Base-by-base conservation (phyloP, 2,113 vertebrate genomes). In the Edolisoma coerulescens region DNA sequence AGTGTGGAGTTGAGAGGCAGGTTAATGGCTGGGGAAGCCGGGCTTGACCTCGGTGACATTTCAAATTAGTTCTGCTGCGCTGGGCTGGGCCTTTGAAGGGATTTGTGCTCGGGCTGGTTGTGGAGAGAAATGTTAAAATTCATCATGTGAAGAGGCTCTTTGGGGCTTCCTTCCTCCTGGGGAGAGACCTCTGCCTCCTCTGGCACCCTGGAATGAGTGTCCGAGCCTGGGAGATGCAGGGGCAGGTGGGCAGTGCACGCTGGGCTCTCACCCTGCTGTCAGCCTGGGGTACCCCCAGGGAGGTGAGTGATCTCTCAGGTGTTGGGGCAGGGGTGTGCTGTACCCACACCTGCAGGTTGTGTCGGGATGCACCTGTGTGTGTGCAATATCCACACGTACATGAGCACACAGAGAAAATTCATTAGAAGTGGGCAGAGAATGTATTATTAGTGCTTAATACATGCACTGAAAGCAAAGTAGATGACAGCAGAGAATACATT, bases 51-150 rank as follows among this genome's bases (percentile, higher is more conserved):
- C 39, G 8, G 87, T 97, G 98, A 97, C 98, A 98, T 98, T 97
- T 98, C 97, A 97, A 97, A 98, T 98, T 97, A 98, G 97, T 98
- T 98, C 97, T 97, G 97, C 97, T 98, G 95, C 32, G 3, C 91
- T 96, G 95, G 89, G 95, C 96, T 91, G 95, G 77, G 84, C 96
- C 95, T 98, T 97, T 96, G 96, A 97, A 97, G 93, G 82, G 96
- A 86, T 92, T 84, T 95, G 77, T 16, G 15, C 79, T 88, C 1
- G 5, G 78, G 63, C 41, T 80, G 90, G 71, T 76, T 18, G 68
- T 63, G 57, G 84, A 73, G 83, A 84, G 68, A 88, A 94, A 77
- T 6, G 33, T 88, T 93, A 88, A 96, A 86, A 95, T 88, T 87
- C 79, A 56, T 59, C 59, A 57, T 7, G 42, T 82, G 59, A 87